Evolutionary conservation across 2,797 vertebrate species (phyloP).

Genomic region (Malurus splendens): DNA sequence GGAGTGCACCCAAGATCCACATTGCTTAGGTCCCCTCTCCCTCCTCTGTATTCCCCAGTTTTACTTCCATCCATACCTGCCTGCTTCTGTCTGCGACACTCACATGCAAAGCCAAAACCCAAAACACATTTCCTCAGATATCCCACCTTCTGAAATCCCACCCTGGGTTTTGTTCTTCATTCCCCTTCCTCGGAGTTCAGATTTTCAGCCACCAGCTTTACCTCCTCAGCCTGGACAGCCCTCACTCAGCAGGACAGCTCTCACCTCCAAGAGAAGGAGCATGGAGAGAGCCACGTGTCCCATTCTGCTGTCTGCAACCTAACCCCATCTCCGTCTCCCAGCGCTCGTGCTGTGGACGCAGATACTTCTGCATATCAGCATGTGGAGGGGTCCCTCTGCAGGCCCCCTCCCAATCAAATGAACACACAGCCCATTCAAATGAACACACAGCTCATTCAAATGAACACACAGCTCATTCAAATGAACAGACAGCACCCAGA

Average conservation of each 20-base stretch:
- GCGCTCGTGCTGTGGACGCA: fast-evolving
- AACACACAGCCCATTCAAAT: not conserved
- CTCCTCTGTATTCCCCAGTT: not conserved
- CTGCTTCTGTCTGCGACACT: not conserved
- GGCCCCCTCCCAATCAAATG: not conserved
- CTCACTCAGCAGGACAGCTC: fast-evolving
- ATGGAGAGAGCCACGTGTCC: fast-evolving
- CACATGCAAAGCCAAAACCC: not conserved
- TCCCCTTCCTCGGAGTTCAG: fast-evolving
- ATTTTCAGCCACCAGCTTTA: not conserved
- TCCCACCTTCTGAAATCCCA: not conserved
- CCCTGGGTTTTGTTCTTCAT: not conserved
- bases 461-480: not conserved
- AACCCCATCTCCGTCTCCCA: not conserved
- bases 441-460: not conserved
- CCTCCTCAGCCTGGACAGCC: not conserved
- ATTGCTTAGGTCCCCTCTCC: not conserved
- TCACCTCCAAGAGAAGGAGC: not conserved
- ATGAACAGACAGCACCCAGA: fast-evolving
- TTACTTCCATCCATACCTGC: not conserved
- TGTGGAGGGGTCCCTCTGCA: not conserved
- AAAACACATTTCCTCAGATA: not conserved
- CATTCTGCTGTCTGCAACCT: not conserved
- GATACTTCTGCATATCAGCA: fast-evolving
- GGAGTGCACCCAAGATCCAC: not conserved